A percentile compares a stretch with the other conserved stretches of the same genome.
phyloP scores from a whole-genome alignment of 2,797 vertebrate species.

The Cheirogaleus major region DNA sequence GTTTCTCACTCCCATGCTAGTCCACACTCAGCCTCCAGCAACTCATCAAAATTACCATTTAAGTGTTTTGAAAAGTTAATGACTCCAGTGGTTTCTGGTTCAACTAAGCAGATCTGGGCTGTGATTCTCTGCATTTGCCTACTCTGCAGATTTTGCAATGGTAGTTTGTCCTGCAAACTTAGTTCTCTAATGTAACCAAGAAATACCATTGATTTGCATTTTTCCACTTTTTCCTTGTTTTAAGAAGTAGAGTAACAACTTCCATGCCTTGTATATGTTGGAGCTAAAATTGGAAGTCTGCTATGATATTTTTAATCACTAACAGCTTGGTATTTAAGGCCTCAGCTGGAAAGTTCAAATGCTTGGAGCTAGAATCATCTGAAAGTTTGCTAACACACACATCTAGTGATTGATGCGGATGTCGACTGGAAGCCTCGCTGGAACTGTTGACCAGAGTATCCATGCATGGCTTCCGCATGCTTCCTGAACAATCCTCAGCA shows the following conservation, averaged over 20 bases:
- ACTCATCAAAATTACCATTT: not conserved
- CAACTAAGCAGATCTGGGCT: not conserved
- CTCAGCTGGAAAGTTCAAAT: not conserved
- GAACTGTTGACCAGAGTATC: not conserved
- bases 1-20: not conserved
- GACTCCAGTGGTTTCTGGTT: not conserved
- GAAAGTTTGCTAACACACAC: not conserved
- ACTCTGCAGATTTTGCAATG: not conserved
- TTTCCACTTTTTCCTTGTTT: not conserved
- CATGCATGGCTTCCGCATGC: not conserved
- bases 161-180: not conserved
- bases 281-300: not conserved
- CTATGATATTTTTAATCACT: not conserved
- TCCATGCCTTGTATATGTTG: not conserved
- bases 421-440: not conserved
- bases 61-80: not conserved
- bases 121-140: not conserved
- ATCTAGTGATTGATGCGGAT: not conserved
- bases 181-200: not conserved
- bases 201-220: not conserved
- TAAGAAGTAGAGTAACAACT: not conserved
- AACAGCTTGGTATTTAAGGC: not conserved
- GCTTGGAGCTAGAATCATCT: not conserved
- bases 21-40: not conserved
- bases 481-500: not conserved